phyloP scores from a whole-genome alignment of 1,140 invertebrate species.

The Cyphomyrmex costatus region DNA sequence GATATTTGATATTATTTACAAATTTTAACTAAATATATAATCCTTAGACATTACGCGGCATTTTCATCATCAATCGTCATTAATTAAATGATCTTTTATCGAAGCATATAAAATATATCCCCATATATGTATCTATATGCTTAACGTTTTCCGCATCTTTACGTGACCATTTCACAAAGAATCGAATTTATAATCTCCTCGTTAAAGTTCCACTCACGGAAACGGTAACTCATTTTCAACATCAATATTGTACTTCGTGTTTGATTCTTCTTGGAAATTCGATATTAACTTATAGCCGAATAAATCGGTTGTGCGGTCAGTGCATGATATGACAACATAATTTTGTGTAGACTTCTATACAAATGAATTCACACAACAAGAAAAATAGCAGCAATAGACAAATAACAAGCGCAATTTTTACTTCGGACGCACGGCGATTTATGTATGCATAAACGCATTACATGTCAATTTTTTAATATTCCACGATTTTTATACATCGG shows the following conservation, averaged over 20 bases:
- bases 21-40: not conserved
- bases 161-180: constrained; percentile 60
- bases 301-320: constrained; percentile 17
- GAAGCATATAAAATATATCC: not conserved
- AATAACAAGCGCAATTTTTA: not conserved
- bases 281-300: constrained; percentile 39
- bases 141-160: constrained; percentile 40
- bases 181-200: constrained; percentile 72
- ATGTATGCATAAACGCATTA: constrained; percentile 3
- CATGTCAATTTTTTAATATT: constrained; percentile 70
- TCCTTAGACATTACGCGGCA: not conserved
- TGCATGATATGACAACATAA: not conserved
- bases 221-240: constrained; percentile 52
- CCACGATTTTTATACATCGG: constrained; percentile 74
- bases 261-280: constrained; percentile 21
- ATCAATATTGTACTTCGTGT: constrained; percentile 58
- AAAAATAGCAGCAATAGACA: constrained; percentile 32
- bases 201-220: constrained; percentile 76
- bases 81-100: constrained; percentile 29
- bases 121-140: constrained; percentile 1
- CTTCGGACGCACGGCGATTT: not conserved
- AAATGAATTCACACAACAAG: constrained; percentile 26
- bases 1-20: not conserved
- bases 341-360: not conserved
- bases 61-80: not conserved